phyloP scores from a whole-genome alignment of 2,797 vertebrate genomes.

The Sebastes oblongus region DNA sequence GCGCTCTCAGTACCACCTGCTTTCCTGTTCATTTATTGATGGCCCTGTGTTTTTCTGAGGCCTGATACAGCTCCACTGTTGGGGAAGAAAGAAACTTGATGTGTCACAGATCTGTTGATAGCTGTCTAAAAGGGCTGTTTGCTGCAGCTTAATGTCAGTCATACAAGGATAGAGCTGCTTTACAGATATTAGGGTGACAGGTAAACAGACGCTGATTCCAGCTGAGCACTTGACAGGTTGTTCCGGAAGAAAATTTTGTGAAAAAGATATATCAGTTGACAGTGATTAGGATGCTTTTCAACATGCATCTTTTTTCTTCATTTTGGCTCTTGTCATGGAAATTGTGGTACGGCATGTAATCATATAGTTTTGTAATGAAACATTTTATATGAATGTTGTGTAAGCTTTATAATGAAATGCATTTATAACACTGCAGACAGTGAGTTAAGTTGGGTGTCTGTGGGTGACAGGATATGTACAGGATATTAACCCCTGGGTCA shows the following conservation, averaged over 20 bases:
- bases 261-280: conserved; percentile 2
- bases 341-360: neutral
- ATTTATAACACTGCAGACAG: neutral
- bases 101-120: conserved; percentile 44
- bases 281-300: neutral
- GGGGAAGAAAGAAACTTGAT: conserved; percentile 27
- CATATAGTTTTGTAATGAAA: neutral
- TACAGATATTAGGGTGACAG: conserved; percentile 24
- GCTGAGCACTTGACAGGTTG: conserved; percentile 10
- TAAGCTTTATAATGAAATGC: neutral
- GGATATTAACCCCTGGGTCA: neutral
- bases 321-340: neutral
- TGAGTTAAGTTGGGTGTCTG: neutral
- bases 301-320: neutral
- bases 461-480: neutral
- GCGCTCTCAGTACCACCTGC: conserved; percentile 51
- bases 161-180: conserved; percentile 13
- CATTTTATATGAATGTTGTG: neutral
- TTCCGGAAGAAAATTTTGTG: neutral
- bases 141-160: conserved; percentile 35
- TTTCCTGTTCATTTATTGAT: conserved; percentile 76
- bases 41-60: conserved; percentile 59
- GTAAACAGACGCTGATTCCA: conserved; percentile 16
- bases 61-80: conserved; percentile 47
- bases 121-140: conserved; percentile 31